phyloP scores from a whole-genome alignment of 2,113 vertebrate species.

The Cacatua alba region DNA sequence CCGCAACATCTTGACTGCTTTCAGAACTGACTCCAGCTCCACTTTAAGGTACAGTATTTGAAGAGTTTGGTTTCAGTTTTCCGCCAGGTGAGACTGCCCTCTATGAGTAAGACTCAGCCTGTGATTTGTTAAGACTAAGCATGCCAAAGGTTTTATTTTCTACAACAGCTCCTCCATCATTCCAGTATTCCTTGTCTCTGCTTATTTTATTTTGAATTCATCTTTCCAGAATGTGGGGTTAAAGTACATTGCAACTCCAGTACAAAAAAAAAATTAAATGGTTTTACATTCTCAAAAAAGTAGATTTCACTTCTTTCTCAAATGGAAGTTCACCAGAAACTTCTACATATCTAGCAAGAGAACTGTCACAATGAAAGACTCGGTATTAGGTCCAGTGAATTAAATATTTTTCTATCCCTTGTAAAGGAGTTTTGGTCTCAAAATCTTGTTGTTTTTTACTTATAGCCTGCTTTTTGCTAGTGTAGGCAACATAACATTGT shows the following conservation, averaged over 20 bases:
- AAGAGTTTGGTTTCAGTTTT: background rate
- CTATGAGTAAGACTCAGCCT: background rate
- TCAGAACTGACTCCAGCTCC: background rate
- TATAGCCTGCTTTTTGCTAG: background rate
- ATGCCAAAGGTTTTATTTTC: conserved; percentile 6
- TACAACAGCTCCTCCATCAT: conserved; percentile 21
- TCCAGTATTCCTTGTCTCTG: background rate
- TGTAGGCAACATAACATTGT: background rate
- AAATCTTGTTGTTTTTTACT: background rate
- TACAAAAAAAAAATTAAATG: background rate
- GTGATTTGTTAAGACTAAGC: conserved; percentile 1
- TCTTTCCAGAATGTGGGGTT: background rate
- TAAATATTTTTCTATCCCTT: background rate
- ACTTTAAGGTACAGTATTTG: background rate
- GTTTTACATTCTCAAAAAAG: background rate
- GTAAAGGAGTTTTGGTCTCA: background rate
- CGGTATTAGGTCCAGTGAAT: background rate
- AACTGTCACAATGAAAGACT: background rate
- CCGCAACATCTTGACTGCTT: background rate
- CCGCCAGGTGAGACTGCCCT: background rate
- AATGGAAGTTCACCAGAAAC: background rate
- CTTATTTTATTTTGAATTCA: conserved; percentile 34
- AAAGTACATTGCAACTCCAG: background rate
- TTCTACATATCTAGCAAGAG: background rate
- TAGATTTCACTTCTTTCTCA: background rate